Percentiles rank a stretch among this genome's conserved stretches.
Evolutionary conservation across 2,797 vertebrate species (phyloP).

Genomic region (Glossophaga mutica): DNA sequence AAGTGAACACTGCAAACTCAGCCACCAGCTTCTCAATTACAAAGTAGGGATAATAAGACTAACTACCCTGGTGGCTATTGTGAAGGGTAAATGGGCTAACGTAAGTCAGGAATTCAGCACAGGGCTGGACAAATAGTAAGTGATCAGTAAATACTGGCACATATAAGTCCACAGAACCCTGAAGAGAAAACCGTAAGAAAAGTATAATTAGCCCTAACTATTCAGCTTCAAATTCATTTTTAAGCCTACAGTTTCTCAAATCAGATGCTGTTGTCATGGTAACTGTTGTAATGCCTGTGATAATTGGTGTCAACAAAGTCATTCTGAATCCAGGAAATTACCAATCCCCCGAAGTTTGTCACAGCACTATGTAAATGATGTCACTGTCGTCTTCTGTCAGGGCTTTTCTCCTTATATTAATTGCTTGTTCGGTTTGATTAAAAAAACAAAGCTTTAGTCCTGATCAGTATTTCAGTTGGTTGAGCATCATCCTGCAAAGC

Average conservation of each 20-base stretch:
- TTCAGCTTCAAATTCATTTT: background rate
- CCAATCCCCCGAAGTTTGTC: background rate
- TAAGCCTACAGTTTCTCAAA: background rate
- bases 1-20: background rate
- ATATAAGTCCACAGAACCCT: background rate
- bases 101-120: background rate
- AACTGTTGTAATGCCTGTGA: background rate
- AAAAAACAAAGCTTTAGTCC: background rate
- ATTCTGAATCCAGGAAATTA: constrained; percentile 33
- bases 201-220: background rate
- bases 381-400: background rate
- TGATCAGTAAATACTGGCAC: background rate
- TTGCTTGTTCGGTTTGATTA: background rate
- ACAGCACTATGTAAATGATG: background rate
- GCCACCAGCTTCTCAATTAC: background rate
- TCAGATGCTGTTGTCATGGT: constrained; percentile 39
- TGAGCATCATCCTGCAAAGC: background rate
- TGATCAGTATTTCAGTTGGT: background rate
- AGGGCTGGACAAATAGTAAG: background rate
- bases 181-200: background rate
- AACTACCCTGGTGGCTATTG: background rate
- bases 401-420: background rate
- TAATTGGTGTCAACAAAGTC: constrained; percentile 8
- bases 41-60: background rate
- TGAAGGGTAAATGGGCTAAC: background rate